Evolutionary conservation across 2,888 invertebrate genomes (phyloP).

Genomic region (Poecilus cupreus): DNA sequence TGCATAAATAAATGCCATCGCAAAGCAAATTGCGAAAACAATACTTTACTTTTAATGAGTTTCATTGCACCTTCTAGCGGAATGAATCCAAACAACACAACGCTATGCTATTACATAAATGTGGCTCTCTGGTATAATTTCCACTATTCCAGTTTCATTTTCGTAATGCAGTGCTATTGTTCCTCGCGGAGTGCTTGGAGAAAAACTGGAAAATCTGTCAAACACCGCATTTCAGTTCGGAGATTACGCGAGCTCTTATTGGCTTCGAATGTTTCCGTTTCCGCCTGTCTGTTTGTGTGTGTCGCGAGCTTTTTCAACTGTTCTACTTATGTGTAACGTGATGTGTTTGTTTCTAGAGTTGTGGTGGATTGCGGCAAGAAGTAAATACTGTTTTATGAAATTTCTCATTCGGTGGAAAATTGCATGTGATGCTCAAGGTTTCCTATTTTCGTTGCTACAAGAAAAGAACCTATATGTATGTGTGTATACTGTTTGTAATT

Average conservation of each 20-base stretch:
- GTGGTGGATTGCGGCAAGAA: not conserved
- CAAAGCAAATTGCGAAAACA: not conserved
- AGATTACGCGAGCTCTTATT: not conserved
- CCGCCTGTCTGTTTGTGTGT: not conserved
- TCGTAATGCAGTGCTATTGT: conserved; percentile 13
- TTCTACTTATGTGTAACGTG: not conserved
- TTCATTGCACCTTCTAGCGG: not conserved
- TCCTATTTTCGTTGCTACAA: no score
- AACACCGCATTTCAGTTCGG: not conserved
- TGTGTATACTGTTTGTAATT: no score
- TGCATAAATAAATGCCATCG: not conserved
- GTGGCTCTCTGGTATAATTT: conserved; percentile 10
- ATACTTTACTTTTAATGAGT: not conserved
- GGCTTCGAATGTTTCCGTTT: conserved; percentile 4
- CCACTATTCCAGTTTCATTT: conserved; percentile 23
- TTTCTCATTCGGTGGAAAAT: no score
- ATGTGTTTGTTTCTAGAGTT: not conserved
- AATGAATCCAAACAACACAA: not conserved
- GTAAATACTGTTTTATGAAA: not conserved
- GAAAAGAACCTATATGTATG: no score
- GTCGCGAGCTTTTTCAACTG: not conserved
- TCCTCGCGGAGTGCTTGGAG: not conserved
- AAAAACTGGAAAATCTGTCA: conserved; percentile 1
- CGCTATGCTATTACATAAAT: conserved; percentile 13
- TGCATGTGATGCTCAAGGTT: no score